Evolutionary conservation across 2,797 vertebrate genomes (phyloP).

Genomic region (Argentina silus): DNA sequence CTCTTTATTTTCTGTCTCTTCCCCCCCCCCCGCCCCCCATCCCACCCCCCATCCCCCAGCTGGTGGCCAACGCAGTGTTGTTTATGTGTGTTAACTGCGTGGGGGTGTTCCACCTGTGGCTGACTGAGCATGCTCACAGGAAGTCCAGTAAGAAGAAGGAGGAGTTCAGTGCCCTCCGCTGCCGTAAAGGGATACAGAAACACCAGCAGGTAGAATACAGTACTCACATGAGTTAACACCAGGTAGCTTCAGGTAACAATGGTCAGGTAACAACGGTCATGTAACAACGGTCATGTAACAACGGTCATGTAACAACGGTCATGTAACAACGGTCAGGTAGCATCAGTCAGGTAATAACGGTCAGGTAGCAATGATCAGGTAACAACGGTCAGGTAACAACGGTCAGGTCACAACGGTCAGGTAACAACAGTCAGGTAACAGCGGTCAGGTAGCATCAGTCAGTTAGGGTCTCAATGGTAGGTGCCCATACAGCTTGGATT

Average conservation of each 20-base stretch:
- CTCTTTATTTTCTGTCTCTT: background rate
- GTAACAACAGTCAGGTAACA: too few relatives aligned
- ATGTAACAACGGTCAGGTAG: too few relatives aligned
- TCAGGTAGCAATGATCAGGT: too few relatives aligned
- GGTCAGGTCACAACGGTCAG: too few relatives aligned
- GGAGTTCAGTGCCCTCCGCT: constrained; percentile 80
- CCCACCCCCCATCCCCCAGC: constrained; percentile 60
- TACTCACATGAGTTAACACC: too few relatives aligned
- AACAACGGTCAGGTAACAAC: too few relatives aligned
- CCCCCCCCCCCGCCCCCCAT: constrained; percentile 3
- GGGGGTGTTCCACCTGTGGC: constrained; percentile 85
- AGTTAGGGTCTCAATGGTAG: background rate
- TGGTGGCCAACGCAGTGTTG: constrained; percentile 84
- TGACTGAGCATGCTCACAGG: constrained; percentile 77
- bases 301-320: too few relatives aligned
- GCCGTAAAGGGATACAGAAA: constrained; percentile 81
- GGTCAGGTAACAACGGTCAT: too few relatives aligned
- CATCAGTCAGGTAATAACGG: too few relatives aligned
- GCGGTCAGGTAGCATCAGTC: background rate
- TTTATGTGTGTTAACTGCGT: constrained; percentile 85
- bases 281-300: too few relatives aligned
- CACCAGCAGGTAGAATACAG: constrained; percentile 83
- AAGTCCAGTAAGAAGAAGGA: constrained; percentile 84
- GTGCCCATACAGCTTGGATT: background rate
- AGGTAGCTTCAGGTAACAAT: too few relatives aligned